Percentiles rank a stretch among this genome's conserved stretches.
phyloP scores from a whole-genome alignment of 2,113 vertebrate genomes.

The Naja naja region DNA sequence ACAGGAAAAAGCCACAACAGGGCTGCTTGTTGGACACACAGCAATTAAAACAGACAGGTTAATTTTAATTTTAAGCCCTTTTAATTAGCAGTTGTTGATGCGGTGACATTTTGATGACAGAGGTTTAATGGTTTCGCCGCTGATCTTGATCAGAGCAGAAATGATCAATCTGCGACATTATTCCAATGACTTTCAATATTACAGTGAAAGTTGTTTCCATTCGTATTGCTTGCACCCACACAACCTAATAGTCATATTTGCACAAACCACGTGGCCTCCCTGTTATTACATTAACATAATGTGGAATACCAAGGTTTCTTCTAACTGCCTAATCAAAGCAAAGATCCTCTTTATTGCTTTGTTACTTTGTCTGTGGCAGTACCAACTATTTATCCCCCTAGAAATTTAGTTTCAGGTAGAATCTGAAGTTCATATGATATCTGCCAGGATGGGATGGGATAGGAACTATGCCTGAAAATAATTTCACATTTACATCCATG shows the following conservation, averaged over 20 bases:
- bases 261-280: too few species aligned
- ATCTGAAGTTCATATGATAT: neutral
- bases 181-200: constrained; percentile 36
- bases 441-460: neutral
- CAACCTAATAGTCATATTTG: neutral
- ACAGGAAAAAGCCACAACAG: neutral
- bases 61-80: constrained; percentile 14
- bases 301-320: neutral
- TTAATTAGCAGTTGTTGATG: neutral
- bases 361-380: neutral
- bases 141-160: neutral
- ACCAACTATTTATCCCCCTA: neutral
- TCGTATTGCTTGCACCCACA: neutral
- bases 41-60: constrained; percentile 15
- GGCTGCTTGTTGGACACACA: constrained; percentile 25
- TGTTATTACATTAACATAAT: neutral
- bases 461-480: too few species aligned
- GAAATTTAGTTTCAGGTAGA: neutral
- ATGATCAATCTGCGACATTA: constrained; percentile 15
- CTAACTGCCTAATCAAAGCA: too few species aligned
- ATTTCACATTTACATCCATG: too few species aligned
- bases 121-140: neutral
- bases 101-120: constrained; percentile 17
- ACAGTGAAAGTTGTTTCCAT: constrained; percentile 25
- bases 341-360: neutral